phyloP scores from a whole-genome alignment of 2,797 vertebrate genomes.

The Smutsia temminckii region DNA sequence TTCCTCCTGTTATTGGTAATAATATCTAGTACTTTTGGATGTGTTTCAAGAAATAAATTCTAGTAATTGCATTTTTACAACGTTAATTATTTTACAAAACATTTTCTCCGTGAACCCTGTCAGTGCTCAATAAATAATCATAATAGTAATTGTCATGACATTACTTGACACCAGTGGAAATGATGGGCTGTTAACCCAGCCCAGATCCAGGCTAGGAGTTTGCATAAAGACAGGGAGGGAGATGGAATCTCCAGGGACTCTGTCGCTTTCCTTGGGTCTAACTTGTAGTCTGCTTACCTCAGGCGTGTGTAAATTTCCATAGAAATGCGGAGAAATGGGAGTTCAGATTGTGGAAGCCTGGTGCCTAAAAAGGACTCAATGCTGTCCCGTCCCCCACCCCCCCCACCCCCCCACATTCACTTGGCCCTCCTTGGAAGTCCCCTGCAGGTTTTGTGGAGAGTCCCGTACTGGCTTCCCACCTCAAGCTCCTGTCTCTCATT shows the following conservation, averaged over 20 bases:
- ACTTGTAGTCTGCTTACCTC: neutral
- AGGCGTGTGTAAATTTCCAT: neutral
- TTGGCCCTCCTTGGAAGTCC: neutral
- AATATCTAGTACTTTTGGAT: slow-evolving; percentile 54
- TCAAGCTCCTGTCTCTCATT: neutral
- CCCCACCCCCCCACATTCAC: too few species aligned
- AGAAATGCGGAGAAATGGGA: neutral
- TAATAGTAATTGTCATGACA: slow-evolving; percentile 62
- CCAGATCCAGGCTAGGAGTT: neutral
- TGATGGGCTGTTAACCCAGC: neutral
- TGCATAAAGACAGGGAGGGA: neutral
- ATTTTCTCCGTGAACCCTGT: slow-evolving; percentile 61
- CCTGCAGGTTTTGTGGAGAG: neutral
- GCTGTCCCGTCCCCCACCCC: too few species aligned
- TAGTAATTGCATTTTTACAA: slow-evolving; percentile 67
- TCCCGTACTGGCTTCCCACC: neutral
- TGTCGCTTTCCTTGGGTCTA: neutral
- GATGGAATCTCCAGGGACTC: neutral
- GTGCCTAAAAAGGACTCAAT: neutral
- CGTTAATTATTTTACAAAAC: slow-evolving; percentile 67
- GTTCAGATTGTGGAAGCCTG: neutral
- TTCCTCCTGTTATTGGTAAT: slow-evolving; percentile 20
- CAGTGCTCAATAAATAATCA: slow-evolving; percentile 56
- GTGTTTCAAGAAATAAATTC: slow-evolving; percentile 73
- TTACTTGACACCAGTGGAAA: slow-evolving; percentile 60